phyloP scores from a whole-genome alignment of 2,797 vertebrate genomes.

The Schizothorax lantsangensis region DNA sequence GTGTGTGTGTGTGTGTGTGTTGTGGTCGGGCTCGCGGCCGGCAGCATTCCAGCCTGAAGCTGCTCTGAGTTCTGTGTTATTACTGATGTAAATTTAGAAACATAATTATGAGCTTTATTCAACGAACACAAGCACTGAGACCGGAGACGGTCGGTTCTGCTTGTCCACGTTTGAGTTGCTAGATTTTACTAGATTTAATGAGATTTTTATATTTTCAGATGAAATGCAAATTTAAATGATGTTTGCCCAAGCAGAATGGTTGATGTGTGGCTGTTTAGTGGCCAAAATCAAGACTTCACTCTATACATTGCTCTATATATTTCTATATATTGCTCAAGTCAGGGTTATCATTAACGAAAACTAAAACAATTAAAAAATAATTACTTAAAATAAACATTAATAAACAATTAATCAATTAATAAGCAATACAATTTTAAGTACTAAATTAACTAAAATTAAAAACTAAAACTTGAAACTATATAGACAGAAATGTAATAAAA shows the following conservation, averaged over 20 bases:
- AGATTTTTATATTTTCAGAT: neutral
- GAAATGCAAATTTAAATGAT: neutral
- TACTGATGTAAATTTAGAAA: constrained; percentile 59
- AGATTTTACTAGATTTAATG: neutral
- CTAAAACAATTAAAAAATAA: neutral
- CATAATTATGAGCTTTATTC: constrained; percentile 57
- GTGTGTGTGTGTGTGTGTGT: neutral
- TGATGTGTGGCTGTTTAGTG: neutral
- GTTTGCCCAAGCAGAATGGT: neutral
- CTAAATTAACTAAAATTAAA: neutral
- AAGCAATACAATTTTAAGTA: neutral
- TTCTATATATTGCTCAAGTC: neutral
- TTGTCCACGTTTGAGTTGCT: constrained; percentile 10
- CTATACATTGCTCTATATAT: too few species aligned
- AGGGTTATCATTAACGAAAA: neutral
- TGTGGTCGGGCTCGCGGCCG: constrained; percentile 7
- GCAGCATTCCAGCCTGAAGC: constrained; percentile 29
- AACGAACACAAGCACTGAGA: constrained; percentile 34
- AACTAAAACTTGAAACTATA: neutral
- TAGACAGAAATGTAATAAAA: neutral
- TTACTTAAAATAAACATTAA: too few species aligned
- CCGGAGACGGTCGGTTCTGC: neutral
- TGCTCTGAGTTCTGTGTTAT: constrained; percentile 52
- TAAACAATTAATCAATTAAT: neutral
- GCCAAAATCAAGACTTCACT: neutral